These are phyloP conservation scores for Plagodis pulveraria DNA, from an alignment of 2,888 invertebrate genomes.

Conservation along the genomic window DNA sequence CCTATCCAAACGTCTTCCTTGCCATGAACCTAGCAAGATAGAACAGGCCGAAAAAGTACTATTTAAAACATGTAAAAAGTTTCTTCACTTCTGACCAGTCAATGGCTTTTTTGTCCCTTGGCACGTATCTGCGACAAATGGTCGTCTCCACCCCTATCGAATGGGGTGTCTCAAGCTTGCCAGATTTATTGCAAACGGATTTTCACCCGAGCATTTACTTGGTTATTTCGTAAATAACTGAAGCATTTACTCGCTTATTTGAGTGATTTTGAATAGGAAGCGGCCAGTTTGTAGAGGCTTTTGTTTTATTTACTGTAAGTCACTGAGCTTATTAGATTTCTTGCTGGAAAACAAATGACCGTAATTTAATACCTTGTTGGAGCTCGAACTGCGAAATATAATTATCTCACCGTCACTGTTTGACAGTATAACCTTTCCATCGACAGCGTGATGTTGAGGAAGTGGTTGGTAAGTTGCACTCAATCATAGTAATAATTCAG, in stretches of 20 bases:
- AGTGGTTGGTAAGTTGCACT: too few species aligned
- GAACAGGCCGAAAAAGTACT: too few species aligned
- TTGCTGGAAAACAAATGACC: neutral
- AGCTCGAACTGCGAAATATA: too few species aligned
- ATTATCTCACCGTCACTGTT: too few species aligned
- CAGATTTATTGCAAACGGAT: constrained; percentile 36
- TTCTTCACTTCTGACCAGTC: neutral
- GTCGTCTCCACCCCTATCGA: constrained; percentile 22
- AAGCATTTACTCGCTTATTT: neutral
- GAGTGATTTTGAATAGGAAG: neutral
- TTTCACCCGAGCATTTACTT: constrained; percentile 28
- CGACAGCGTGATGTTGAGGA: too few species aligned
- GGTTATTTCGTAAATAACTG: constrained; percentile 23
- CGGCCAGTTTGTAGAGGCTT: neutral
- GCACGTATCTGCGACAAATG: constrained; percentile 34
- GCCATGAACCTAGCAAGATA: too few species aligned
- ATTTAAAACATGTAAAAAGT: neutral
- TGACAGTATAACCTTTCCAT: too few species aligned
- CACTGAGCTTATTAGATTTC: constrained; percentile 1
- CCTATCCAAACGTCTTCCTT: too few species aligned
- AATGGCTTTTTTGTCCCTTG: constrained; percentile 22
- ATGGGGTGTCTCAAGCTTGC: constrained; percentile 12
- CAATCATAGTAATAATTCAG: too few species aligned
- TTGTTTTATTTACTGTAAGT: constrained; percentile 7
- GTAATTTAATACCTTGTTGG: neutral